Evolutionary conservation across 1,140 invertebrate genomes (phyloP), one percentile per base, ranked within the genome.

Genomic region (Thalassaphorura encarpata): DNA sequence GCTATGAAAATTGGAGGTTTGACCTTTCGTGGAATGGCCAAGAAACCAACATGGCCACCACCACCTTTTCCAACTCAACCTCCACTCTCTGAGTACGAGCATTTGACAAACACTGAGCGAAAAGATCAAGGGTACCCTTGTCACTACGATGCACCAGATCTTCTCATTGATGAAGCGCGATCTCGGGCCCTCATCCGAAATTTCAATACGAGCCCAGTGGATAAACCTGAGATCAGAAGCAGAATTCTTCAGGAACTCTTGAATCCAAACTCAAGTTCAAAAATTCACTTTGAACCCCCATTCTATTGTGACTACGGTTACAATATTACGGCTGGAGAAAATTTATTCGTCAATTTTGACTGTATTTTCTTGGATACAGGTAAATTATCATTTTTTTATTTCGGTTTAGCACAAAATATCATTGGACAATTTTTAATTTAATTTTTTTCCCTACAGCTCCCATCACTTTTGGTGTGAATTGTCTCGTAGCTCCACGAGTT

Each of bases 331-430:
- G 16, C 52, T n/a, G 67, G 61, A 2, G 56, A 68, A 3, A 62
- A 62, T 33, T 51, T 55, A 4, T 66, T 52, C 26, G 45, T 59
- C 29, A 68, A 68, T 48, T 63, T 63, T 39, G 58, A 65, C 33
- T 67, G 63, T 40, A 45, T 55, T n/a, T 50, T 64, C 24, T 51
- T 67, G n/a, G 66, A 68, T 46, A 52, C 41, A 2, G 48, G 28
- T 43, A 33, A 54, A 26, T 45, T 68, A 8, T 57, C 23, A 18
- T 59, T 68, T 41, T 56, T 56, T 2, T 13, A 42, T n/a, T 36
- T 36, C 8, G n/a, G 33, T n/a, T 36, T 36, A 8, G 33, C 8
- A 11, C 8, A 36, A 36, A 11, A 8, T 36, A 8, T 11, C n/a
- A 11, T 36, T 36, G 33, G 8, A 11, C 33, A 36, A 11, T 36